Conservation (phyloP, 2,797 vertebrate genomes). For the Diplodus sargus region DNA sequence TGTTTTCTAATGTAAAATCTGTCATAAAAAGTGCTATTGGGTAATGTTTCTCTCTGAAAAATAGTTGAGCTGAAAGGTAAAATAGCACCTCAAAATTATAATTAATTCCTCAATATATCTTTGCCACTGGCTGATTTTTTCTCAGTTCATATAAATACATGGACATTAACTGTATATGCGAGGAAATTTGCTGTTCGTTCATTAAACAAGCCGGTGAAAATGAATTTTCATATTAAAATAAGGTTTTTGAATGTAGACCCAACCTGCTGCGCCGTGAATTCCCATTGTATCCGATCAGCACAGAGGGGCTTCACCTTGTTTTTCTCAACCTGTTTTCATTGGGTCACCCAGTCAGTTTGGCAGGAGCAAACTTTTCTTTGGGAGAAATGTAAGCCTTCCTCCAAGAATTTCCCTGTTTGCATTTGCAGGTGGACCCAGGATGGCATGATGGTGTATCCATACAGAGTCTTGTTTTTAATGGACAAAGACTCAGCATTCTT, state of each 20-base stretch:
- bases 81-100: not conserved
- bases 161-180: accelerated
- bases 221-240: not conserved
- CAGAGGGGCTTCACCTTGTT: slow-evolving; percentile 24
- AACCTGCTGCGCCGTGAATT: slow-evolving; percentile 19
- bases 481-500: slow-evolving; percentile 61
- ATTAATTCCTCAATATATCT: not conserved
- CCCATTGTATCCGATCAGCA: slow-evolving; percentile 25
- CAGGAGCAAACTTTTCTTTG: slow-evolving; percentile 51
- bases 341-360: slow-evolving; percentile 36
- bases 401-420: slow-evolving; percentile 64
- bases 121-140: not conserved
- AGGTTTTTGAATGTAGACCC: not conserved
- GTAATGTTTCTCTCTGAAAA: not conserved
- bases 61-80: not conserved
- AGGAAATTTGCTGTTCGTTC: not conserved
- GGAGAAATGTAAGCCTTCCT: slow-evolving; percentile 44
- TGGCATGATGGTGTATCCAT: slow-evolving; percentile 56
- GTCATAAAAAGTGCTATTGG: not conserved
- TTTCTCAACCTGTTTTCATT: slow-evolving; percentile 35
- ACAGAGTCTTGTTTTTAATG: slow-evolving; percentile 64
- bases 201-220: not conserved
- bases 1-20: not conserved
- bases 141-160: not conserved
- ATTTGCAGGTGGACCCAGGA: slow-evolving; percentile 73